A percentile compares a stretch with the other conserved stretches of the same genome.
Conservation (phyloP, 2,797 vertebrate genomes). For the Pantherophis vulpinus region DNA sequence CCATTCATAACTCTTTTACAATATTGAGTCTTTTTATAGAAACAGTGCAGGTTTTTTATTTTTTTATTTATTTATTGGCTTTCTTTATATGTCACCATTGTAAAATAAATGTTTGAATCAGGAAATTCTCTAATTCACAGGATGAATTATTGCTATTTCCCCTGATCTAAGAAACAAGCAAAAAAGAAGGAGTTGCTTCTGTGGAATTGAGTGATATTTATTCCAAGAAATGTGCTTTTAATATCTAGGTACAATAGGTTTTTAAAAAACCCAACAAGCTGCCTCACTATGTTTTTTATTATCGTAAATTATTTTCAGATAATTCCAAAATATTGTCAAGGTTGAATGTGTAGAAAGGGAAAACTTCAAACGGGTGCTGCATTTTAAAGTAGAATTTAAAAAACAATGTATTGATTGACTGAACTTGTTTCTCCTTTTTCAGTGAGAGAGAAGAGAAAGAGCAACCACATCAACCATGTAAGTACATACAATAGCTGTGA, state of each 20-base stretch:
- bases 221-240: neutral
- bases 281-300: neutral
- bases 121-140: neutral
- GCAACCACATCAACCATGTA: constrained; percentile 97
- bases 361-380: neutral
- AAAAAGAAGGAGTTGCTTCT: neutral
- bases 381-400: neutral
- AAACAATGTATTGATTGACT: constrained; percentile 43
- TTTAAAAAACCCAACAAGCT: neutral
- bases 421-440: constrained; percentile 64
- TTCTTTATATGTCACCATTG: neutral
- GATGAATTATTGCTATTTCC: neutral
- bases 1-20: neutral
- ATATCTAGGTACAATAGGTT: neutral
- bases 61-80: neutral
- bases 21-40: neutral
- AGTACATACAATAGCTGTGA: constrained; percentile 68
- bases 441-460: constrained; percentile 98
- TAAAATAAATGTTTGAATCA: neutral
- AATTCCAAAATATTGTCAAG: neutral
- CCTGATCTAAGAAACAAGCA: neutral
- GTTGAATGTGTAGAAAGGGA: neutral
- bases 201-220: neutral
- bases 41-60: neutral
- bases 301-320: neutral